phyloP scores from a whole-genome alignment of 2,888 invertebrate species.

The Drosophila maculinotata region DNA sequence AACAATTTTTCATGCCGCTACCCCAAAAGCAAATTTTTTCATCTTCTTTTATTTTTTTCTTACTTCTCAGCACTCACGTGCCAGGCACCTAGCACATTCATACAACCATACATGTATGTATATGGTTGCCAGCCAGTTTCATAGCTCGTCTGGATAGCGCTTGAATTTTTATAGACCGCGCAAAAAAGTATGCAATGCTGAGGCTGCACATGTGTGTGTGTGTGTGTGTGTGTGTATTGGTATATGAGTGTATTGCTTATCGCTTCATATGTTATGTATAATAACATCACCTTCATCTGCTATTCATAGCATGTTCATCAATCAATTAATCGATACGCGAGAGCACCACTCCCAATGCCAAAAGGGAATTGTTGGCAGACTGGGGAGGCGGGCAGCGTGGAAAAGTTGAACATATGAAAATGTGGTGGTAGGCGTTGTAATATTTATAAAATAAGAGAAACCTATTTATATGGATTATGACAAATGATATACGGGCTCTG shows the following conservation, averaged over 20 bases:
- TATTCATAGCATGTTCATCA: conserved; percentile 79
- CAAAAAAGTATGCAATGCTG: conserved; percentile 38
- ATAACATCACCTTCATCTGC: conserved; percentile 70
- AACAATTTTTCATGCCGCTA: conserved; percentile 68
- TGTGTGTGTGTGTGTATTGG: conserved; percentile 6
- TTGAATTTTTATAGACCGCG: conserved; percentile 47
- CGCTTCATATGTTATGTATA: conserved; percentile 66
- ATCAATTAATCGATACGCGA: conserved; percentile 78
- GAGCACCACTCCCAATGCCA: conserved; percentile 34
- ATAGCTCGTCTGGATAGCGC: conserved; percentile 27
- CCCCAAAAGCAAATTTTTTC: conserved; percentile 32
- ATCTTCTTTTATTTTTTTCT: conserved; percentile 9
- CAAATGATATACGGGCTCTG: conserved; percentile 22
- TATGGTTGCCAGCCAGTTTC: conserved; percentile 25
- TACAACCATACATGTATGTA: not conserved
- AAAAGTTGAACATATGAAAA: not conserved
- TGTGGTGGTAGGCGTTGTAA: conserved; percentile 13
- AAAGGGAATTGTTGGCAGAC: conserved; percentile 19
- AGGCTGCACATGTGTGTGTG: conserved; percentile 23
- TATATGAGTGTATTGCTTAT: conserved; percentile 53
- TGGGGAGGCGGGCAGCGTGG: not conserved
- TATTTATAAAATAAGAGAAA: conserved; percentile 36
- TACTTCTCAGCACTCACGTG: conserved; percentile 48
- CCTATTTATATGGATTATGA: conserved; percentile 12
- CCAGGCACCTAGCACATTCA: conserved; percentile 39